A percentile compares a stretch with the other conserved stretches of the same genome.
phyloP scores from a whole-genome alignment of 2,888 invertebrate species.

The Cryptocephalus primarius region DNA sequence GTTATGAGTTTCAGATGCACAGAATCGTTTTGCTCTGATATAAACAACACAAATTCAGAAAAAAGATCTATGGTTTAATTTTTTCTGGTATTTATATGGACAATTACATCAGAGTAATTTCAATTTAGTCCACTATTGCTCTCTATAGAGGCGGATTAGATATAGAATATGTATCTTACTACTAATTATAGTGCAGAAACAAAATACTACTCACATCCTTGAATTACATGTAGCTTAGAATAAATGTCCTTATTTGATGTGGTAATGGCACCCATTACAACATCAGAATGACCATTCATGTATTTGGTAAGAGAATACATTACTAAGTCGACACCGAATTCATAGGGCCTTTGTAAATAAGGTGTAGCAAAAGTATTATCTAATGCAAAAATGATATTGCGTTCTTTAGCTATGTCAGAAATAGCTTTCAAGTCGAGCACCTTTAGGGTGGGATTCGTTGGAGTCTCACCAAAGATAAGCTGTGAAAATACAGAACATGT shows the following conservation, averaged over 20 bases:
- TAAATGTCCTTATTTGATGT: conserved; percentile 27
- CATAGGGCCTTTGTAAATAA: conserved; percentile 20
- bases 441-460: conserved; percentile 80
- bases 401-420: conserved; percentile 44
- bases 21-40: neutral
- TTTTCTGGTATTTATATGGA: too few relatives aligned
- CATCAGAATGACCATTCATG: conserved; percentile 23
- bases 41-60: too few relatives aligned
- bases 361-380: conserved; percentile 20
- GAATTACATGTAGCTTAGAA: conserved; percentile 35
- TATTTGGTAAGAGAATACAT: conserved; percentile 23
- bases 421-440: conserved; percentile 68
- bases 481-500: conserved; percentile 22
- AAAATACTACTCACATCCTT: conserved; percentile 3
- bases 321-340: conserved; percentile 21
- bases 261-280: conserved; percentile 18
- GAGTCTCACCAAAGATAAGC: conserved; percentile 84
- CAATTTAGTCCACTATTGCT: too few relatives aligned
- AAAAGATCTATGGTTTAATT: too few relatives aligned
- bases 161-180: too few relatives aligned
- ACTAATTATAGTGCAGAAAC: too few relatives aligned
- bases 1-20: neutral
- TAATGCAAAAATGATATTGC: conserved; percentile 14
- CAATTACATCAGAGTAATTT: too few relatives aligned
- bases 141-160: too few relatives aligned